Base-by-base conservation (phyloP, 1,140 invertebrate genomes). In the Heliothis virescens region DNA sequence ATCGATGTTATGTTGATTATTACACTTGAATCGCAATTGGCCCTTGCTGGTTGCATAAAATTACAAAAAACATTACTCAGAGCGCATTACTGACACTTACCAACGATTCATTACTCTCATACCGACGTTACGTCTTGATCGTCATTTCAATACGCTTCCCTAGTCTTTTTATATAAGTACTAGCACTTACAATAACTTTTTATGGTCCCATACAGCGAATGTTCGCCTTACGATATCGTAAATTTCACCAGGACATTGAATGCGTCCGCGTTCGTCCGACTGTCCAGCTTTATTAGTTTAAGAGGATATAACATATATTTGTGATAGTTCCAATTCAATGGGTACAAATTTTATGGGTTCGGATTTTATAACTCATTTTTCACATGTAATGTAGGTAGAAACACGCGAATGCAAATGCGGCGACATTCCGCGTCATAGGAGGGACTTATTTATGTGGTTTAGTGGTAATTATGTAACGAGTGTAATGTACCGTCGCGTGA, bases 171-270 rank as follows among this genome's bases (percentile, higher is more conserved):
- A 48, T 78, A 78, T 78, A 69, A 67, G 63, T 16, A 21, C 41
- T 21, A 78, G 62, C 62, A 57, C 62, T 48, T 78, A 78, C 55
- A 76, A 81, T 81, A 81, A 79, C 34, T 81, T 83, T 83, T 83
- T 83, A 81, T 83, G 47, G 80, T 72, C 73, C 69, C 59, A 76
- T 69, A 62, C 67, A 62, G 65, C 57, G 79, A 83, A 76, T 79
- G 77, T 73, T 79, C 72, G 52, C 63, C 57, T 26, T 63, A 57
- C 76, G 72, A 81, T 81, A 81, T 72, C 80, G 73, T 83, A 81
- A 84, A 84, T 82, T 77, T 41, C 74, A 13, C 15, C 69, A 78
- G 53, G 83, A 79, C 82, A 75, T 82, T 84, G 75, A 83, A 60
- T 65, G 65, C 71, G 29, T 76, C 57, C 57, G 55, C 73, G 53